phyloP scores from a whole-genome alignment of 2,888 invertebrate genomes.

The Philhelius pedissequus region DNA sequence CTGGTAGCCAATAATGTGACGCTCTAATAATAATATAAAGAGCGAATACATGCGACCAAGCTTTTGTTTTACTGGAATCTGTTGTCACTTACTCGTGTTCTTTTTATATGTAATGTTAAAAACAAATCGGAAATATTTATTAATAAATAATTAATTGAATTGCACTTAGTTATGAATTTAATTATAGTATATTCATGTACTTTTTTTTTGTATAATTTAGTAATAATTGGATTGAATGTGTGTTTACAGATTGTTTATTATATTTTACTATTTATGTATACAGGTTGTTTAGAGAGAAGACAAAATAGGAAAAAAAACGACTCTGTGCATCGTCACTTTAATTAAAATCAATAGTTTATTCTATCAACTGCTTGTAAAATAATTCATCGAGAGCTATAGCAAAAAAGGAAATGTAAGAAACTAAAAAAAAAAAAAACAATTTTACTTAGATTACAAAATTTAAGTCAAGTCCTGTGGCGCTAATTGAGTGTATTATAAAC shows the following conservation, averaged over 20 bases:
- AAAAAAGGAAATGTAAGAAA: slow-evolving; percentile 48
- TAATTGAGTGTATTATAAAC: background rate
- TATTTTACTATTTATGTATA: slow-evolving; percentile 34
- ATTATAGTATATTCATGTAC: background rate
- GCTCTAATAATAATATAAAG: too few relatives aligned
- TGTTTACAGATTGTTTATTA: slow-evolving; percentile 34
- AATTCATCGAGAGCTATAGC: slow-evolving; percentile 42
- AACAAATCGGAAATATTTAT: background rate
- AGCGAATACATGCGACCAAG: too few relatives aligned
- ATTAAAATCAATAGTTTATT: slow-evolving; percentile 21
- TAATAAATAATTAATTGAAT: slow-evolving; percentile 24
- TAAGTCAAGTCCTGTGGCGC: background rate
- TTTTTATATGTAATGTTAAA: too few relatives aligned
- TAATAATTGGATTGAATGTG: slow-evolving; percentile 43
- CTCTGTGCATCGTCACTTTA: slow-evolving; percentile 18
- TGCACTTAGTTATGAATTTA: slow-evolving; percentile 62
- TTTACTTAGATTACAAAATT: background rate
- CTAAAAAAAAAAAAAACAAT: background rate
- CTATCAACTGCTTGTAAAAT: slow-evolving; percentile 30
- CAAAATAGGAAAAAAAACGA: background rate
- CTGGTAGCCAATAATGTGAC: too few relatives aligned
- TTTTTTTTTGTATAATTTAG: background rate
- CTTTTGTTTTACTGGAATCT: too few relatives aligned
- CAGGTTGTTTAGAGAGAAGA: slow-evolving; percentile 59
- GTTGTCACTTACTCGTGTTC: too few relatives aligned